Conservation (phyloP, 53 echinoderm and acorn worm genomes). For the Echinometra lucunter region DNA sequence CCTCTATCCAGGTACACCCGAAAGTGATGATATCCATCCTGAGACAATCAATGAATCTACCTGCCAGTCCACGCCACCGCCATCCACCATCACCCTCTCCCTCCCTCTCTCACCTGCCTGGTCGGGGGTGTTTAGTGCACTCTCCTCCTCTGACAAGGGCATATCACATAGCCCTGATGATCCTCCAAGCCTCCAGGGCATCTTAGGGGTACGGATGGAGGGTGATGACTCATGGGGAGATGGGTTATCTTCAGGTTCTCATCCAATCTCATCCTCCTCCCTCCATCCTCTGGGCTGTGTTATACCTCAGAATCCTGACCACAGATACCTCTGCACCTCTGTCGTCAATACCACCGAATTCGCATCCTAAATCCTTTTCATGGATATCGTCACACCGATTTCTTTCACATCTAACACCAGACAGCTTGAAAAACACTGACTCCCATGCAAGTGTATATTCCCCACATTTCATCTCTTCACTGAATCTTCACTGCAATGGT, state of each 20-base stretch:
- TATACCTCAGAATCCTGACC: background rate
- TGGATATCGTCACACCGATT: background rate
- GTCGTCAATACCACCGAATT: background rate
- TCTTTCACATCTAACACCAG: background rate
- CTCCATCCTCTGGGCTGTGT: background rate
- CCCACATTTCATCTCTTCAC: no score
- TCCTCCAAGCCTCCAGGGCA: slow-evolving; percentile 42
- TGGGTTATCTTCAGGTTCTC: slow-evolving; percentile 16
- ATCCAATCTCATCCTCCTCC: slow-evolving; percentile 27
- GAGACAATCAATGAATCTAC: slow-evolving; percentile 43
- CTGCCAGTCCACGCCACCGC: slow-evolving; percentile 25
- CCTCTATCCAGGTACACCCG: slow-evolving; percentile 51
- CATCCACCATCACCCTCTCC: background rate
- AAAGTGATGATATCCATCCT: slow-evolving; percentile 41
- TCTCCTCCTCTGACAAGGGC: slow-evolving; percentile 10
- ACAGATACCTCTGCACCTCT: background rate
- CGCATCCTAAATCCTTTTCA: background rate
- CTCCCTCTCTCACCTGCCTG: slow-evolving; percentile 53
- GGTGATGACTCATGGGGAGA: slow-evolving; percentile 40
- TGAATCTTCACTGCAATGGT: no score
- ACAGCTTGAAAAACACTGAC: no score
- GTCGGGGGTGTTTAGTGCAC: slow-evolving; percentile 35
- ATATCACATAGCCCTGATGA: slow-evolving; percentile 28
- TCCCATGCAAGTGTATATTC: no score
- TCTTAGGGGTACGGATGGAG: slow-evolving; percentile 46